Conservation (phyloP, 1,140 invertebrate species). For the Meteorus sp. region DNA sequence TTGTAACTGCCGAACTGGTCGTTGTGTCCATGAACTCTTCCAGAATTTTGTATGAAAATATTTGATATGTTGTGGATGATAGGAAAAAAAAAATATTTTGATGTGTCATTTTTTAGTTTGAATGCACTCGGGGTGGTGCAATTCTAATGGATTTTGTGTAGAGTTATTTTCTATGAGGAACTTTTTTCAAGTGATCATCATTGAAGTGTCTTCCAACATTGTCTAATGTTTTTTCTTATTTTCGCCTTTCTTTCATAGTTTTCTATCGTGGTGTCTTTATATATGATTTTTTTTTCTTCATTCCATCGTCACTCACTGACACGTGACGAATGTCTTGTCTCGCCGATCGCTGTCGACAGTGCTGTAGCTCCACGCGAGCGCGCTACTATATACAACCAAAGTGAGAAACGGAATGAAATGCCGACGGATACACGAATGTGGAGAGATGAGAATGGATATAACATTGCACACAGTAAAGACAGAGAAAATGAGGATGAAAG, state of each 20-base stretch:
- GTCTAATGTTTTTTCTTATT: too few species aligned
- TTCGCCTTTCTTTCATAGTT: too few species aligned
- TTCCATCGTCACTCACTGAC: slow-evolving; percentile 24
- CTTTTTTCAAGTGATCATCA: too few species aligned
- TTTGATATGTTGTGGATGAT: too few species aligned
- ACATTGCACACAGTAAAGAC: not conserved
- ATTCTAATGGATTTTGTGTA: too few species aligned
- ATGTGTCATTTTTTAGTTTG: slow-evolving; percentile 6
- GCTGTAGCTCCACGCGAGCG: too few species aligned
- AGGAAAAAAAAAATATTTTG: not conserved
- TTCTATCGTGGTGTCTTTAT: too few species aligned
- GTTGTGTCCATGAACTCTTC: slow-evolving; percentile 23
- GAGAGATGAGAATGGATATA: not conserved
- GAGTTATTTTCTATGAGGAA: too few species aligned
- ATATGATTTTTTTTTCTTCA: slow-evolving; percentile 29
- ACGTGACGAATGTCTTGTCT: slow-evolving; percentile 38
- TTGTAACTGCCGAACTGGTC: not conserved
- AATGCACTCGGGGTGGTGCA: too few species aligned
- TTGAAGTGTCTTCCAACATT: too few species aligned
- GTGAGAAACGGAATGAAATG: slow-evolving; percentile 19
- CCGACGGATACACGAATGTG: slow-evolving; percentile 6
- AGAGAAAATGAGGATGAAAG: not conserved
- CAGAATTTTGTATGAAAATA: not conserved
- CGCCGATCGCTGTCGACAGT: slow-evolving; percentile 36
- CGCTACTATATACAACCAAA: slow-evolving; percentile 21